Evolutionary conservation across 2,888 invertebrate genomes (phyloP), one percentile per base, ranked within the genome.

Genomic region (Cataglyphis altisquamis): DNA sequence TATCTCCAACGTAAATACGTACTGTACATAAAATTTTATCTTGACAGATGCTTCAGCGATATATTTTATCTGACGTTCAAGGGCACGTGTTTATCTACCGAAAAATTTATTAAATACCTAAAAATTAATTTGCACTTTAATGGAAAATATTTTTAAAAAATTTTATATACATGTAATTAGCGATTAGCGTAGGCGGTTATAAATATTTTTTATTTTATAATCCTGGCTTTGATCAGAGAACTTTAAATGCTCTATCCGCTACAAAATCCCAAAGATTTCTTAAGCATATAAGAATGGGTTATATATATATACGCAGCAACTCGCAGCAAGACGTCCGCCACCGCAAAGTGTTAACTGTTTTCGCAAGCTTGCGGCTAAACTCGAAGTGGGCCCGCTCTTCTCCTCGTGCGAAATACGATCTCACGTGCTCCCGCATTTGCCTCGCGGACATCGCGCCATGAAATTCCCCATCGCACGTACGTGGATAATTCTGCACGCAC

Each of bases 401-500:
- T 32, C 15, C 41, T 57, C 36, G 62, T 67, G 25, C 78, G 82
- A 86, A 83, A 83, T 62, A 75, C 70, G 80, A 80, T 83, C 80
- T 32, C 60, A 15, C 70, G 60, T 41, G 60, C 29, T 18, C 57
- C 41, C 64, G 15, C 32, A 6, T 73, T 62, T 48, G 32, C 48
- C 41, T 62, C 60, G 60, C 10, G 55, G 70, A 80, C 67, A 83
- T 86, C 67, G 36, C 81, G 67, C 82, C 82, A 72, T 83, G 74
- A 82, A 84, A 84, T 84, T 87, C 70, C 60, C 78, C 60, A 84
- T 84, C 64, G 86, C 60, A 67, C 70, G 36, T 32, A 70, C n/a
- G n/a, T 78, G 48, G 73, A 74, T 82, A 86, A 87, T 73, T 57
- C 78, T 21, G 70, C 60, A 55, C 60, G 70, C 29, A 68, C n/a